Evolutionary conservation across 1,140 invertebrate species (phyloP), one percentile per base, ranked within the genome.

Genomic region (Tribolium madens): DNA sequence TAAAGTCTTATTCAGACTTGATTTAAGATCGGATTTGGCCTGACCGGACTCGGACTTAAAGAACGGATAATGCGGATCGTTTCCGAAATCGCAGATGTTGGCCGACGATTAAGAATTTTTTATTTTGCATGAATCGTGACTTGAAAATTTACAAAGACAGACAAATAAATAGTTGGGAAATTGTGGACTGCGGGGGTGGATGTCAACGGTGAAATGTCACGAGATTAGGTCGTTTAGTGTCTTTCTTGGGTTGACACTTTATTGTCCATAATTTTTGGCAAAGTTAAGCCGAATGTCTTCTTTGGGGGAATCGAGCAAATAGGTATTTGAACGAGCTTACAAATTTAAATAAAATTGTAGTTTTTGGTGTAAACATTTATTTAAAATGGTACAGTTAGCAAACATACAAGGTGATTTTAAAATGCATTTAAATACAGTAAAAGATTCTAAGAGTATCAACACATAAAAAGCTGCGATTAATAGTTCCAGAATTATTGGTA

Each of bases 1-100:
- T 57, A 73, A 77, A 79, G 78, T 81, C 80, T 79, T 81, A 81
- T 79, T 79, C 57, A 36, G 14, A 46, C 76, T 57, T 78, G 76
- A 75, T 78, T 81, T 81, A 81, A 81, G 80, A 75, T 70, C 78
- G 76, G 75, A 80, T 79, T 80, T 80, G 53, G 71, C 60, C 9
- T 53, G 74, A 12, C 46, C 31, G 42, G 47, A 42, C 47, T 46
- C 47, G 26, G 42, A 53, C 53, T n/a, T 73, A 74, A 79, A 78
- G 76, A 80, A 78, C 73, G 77, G 79, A 80, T 80, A 80, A 78
- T 80, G 70, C 75, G 53, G 73, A 72, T 70, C 79, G 69, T 80
- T 80, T 78, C 73, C 74, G 74, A 80, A 80, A 80, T 80, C 77
- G 79, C 79, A 76, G 75, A 78, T 76, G 77, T 64, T 69, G 50